Conservation (phyloP, 2,113 vertebrate genomes). For the Bubo bubo region DNA sequence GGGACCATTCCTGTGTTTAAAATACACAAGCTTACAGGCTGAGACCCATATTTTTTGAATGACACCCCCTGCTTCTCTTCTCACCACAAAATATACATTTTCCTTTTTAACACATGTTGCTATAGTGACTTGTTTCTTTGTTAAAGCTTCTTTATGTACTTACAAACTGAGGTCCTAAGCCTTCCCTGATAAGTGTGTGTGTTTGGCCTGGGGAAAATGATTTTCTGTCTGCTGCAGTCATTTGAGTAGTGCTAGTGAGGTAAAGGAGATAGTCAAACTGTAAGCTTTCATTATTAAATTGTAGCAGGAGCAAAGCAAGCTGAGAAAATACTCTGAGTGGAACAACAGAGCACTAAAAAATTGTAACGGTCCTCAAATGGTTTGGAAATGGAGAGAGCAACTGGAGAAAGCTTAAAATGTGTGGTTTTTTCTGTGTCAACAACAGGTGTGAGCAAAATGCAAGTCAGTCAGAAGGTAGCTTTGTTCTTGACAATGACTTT, state of each 20-base stretch:
- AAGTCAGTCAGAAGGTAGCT: background rate
- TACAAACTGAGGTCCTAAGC: background rate
- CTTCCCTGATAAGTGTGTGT: background rate
- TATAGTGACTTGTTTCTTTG: constrained; percentile 18
- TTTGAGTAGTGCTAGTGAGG: background rate
- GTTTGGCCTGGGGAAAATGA: background rate
- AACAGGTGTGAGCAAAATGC: background rate
- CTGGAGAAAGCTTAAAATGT: background rate
- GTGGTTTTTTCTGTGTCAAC: background rate
- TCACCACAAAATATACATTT: background rate
- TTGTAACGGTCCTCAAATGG: fast-evolving
- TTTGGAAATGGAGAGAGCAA: background rate
- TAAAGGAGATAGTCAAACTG: background rate
- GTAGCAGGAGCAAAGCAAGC: background rate
- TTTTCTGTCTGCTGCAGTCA: background rate
- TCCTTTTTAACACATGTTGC: constrained; percentile 1
- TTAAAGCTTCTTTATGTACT: background rate
- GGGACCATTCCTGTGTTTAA: background rate
- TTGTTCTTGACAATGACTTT: background rate
- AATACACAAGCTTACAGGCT: background rate
- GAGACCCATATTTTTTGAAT: background rate
- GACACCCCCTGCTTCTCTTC: background rate
- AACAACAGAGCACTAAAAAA: background rate
- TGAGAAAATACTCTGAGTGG: background rate
- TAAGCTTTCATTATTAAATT: background rate